Conservation (phyloP, 2,888 invertebrate genomes). For the Entomobrya multifasciata region DNA sequence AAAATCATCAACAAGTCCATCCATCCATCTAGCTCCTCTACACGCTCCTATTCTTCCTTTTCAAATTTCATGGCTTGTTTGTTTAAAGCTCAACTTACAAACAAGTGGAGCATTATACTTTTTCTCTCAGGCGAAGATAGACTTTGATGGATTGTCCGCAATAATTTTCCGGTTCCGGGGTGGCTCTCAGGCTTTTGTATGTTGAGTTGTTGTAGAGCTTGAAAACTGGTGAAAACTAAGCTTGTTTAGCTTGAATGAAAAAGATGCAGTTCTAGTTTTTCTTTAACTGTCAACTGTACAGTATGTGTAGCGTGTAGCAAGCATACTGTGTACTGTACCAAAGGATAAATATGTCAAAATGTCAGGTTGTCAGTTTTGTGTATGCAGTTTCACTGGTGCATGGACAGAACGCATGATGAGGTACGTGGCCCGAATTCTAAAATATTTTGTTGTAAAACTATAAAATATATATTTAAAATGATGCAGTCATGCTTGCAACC, state of each 20-base stretch:
- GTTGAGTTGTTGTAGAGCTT: too few species aligned
- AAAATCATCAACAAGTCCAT: slow-evolving; percentile 32
- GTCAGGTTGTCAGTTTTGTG: slow-evolving; percentile 11
- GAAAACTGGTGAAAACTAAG: background rate
- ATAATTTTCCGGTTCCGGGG: slow-evolving; percentile 20
- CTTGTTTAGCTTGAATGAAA: background rate
- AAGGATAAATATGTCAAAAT: slow-evolving; percentile 25
- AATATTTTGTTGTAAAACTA: slow-evolving; percentile 1
- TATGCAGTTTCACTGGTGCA: slow-evolving; percentile 6
- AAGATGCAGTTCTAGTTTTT: slow-evolving; percentile 39
- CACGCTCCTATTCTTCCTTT: background rate
- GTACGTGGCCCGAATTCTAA: background rate
- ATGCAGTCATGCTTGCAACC: slow-evolving; percentile 42
- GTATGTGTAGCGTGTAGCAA: too few species aligned
- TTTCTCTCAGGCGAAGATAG: background rate
- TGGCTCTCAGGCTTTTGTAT: too few species aligned
- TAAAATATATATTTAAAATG: too few species aligned
- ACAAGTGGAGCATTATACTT: slow-evolving; percentile 12
- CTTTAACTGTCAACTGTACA: too few species aligned
- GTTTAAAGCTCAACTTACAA: slow-evolving; percentile 11
- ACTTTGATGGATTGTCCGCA: slow-evolving; percentile 46
- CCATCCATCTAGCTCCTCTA: background rate
- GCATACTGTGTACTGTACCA: too few species aligned
- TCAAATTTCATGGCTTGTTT: slow-evolving; percentile 39
- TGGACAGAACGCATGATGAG: background rate